Percentiles rank a stretch among this genome's conserved stretches.
These are phyloP conservation scores for Tamias sibiricus DNA, from an alignment of 2,113 vertebrate species.

Conservation along the genomic window DNA sequence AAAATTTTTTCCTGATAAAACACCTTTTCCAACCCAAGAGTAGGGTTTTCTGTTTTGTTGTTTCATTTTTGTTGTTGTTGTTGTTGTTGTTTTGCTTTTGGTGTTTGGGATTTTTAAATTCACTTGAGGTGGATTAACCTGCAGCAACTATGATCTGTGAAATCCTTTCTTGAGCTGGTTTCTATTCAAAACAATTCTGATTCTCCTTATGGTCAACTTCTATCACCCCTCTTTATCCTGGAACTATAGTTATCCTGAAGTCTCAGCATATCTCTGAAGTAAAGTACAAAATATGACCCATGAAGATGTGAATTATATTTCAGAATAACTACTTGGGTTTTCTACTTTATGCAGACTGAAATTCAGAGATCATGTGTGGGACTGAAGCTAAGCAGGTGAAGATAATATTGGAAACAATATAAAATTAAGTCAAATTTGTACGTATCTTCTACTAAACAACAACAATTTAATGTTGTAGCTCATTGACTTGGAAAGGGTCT, in stretches of 20 bases:
- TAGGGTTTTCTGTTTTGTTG: not conserved
- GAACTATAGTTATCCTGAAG: not conserved
- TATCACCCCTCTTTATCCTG: not conserved
- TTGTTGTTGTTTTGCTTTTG: too few relatives aligned
- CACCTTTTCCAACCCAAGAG: fast-evolving
- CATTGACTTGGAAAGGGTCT: not conserved
- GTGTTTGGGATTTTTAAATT: too few relatives aligned
- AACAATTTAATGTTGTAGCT: not conserved
- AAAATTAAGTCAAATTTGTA: not conserved
- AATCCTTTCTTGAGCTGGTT: too few relatives aligned
- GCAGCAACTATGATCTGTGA: not conserved
- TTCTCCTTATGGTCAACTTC: not conserved
- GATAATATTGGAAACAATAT: not conserved
- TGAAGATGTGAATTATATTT: not conserved
- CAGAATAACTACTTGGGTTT: not conserved
- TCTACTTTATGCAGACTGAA: not conserved
- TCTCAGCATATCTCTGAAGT: not conserved
- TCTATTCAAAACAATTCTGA: not conserved
- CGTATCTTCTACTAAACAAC: not conserved
- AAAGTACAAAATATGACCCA: not conserved
- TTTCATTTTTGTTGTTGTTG: too few relatives aligned
- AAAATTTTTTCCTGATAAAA: too few relatives aligned
- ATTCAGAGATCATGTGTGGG: too few relatives aligned
- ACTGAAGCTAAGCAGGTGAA: not conserved
- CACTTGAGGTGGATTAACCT: not conserved